Percentiles rank a stretch among this genome's conserved stretches.
Evolutionary conservation across 1,140 invertebrate genomes (phyloP).

Genomic region (Periplaneta americana): DNA sequence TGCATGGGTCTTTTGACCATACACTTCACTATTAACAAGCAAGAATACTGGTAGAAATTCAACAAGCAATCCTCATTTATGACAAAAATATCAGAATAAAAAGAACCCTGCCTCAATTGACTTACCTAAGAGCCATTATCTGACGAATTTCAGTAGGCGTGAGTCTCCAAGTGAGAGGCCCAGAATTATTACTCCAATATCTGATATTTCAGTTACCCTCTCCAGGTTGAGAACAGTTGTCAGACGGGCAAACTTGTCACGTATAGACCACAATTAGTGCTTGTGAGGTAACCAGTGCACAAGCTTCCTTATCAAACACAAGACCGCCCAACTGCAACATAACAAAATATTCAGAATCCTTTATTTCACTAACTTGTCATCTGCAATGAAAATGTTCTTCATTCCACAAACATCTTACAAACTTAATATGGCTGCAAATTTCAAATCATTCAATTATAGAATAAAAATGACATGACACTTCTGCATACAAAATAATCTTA

Average conservation of each 20-base stretch:
- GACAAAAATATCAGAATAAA: no score
- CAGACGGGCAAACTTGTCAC: conserved; percentile 87
- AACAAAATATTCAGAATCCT: neutral
- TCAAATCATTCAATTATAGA: no score
- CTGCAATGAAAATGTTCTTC: neutral
- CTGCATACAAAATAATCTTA: no score
- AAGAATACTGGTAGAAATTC: no score
- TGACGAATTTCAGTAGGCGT: conserved; percentile 77
- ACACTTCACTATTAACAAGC: no score
- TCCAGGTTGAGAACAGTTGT: conserved; percentile 88
- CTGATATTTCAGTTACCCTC: conserved; percentile 65
- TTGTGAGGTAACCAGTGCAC: conserved; percentile 80
- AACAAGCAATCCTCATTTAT: no score
- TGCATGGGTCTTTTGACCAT: no score
- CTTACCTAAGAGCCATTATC: conserved; percentile 66
- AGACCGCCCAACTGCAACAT: conserved; percentile 76
- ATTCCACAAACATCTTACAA: neutral
- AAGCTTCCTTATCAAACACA: conserved; percentile 89
- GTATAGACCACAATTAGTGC: conserved; percentile 81
- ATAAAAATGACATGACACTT: no score
- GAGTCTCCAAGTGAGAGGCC: conserved; percentile 73
- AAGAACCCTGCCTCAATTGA: neutral
- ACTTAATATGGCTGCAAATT: no score
- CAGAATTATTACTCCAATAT: conserved; percentile 71
- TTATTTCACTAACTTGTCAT: neutral